Conservation (phyloP, 2,113 vertebrate genomes). For the Eulemur rufifrons region DNA sequence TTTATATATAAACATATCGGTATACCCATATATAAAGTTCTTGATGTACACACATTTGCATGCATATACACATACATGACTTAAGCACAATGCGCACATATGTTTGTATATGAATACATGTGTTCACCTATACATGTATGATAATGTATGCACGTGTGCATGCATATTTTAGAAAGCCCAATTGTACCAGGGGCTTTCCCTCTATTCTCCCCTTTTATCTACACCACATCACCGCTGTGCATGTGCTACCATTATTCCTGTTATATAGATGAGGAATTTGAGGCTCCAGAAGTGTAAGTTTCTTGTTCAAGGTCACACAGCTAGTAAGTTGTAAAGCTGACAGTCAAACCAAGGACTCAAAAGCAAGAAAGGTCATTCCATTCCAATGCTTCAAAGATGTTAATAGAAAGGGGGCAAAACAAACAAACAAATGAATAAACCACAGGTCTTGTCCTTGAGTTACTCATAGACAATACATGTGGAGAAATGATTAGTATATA, state of each 20-base stretch:
- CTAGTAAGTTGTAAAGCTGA: not conserved
- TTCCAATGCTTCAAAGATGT: not conserved
- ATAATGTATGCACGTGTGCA: not conserved
- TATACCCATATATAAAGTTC: not conserved
- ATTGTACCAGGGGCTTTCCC: not conserved
- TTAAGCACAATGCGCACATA: too few relatives aligned
- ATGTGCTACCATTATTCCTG: not conserved
- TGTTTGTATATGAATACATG: not conserved
- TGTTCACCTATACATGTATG: not conserved
- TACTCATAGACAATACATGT: not conserved
- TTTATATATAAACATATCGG: not conserved
- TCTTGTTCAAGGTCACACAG: not conserved
- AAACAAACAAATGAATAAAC: not conserved
- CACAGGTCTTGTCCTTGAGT: not conserved
- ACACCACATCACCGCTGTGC: rapidly evolving
- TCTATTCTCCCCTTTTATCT: not conserved
- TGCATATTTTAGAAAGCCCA: not conserved
- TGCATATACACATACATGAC: not conserved
- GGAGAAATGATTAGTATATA: not conserved
- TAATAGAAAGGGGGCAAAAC: not conserved
- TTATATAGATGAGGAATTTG: not conserved
- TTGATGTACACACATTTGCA: not conserved
- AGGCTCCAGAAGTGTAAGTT: not conserved
- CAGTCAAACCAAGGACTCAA: not conserved
- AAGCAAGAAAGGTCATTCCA: not conserved